phyloP scores from a whole-genome alignment of 2,888 invertebrate genomes.

The Nowickia ferox region DNA sequence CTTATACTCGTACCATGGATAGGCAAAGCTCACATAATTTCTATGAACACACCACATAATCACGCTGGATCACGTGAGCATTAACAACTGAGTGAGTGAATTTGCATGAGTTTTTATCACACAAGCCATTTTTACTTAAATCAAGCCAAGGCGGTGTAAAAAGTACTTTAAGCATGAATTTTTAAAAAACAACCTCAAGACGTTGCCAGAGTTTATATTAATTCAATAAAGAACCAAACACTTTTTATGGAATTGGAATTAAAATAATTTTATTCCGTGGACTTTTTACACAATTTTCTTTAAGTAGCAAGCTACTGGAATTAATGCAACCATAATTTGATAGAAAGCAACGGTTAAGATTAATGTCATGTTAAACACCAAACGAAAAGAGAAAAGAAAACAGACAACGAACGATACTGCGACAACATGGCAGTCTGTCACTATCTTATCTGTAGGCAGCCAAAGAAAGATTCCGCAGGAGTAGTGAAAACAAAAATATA shows the following conservation, averaged over 20 bases:
- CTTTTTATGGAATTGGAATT: slow-evolving; percentile 23
- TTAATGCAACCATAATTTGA: slow-evolving; percentile 58
- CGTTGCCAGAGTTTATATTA: background rate
- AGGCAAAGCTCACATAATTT: too few relatives aligned
- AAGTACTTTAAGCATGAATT: background rate
- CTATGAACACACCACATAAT: too few relatives aligned
- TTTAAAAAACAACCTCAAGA: background rate
- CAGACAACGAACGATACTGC: slow-evolving; percentile 22
- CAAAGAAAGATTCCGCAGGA: slow-evolving; percentile 10
- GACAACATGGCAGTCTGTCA: slow-evolving; percentile 57
- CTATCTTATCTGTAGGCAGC: slow-evolving; percentile 48
- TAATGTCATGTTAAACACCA: slow-evolving; percentile 55
- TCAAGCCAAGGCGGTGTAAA: background rate
- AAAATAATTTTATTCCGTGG: background rate
- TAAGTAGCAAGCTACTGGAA: background rate
- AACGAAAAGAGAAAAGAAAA: background rate
- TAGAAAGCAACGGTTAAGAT: slow-evolving; percentile 49
- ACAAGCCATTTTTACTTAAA: too few relatives aligned
- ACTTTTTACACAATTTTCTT: background rate
- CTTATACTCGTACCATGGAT: too few relatives aligned
- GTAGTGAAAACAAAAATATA: background rate
- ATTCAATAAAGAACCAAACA: background rate
- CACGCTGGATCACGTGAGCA: too few relatives aligned
- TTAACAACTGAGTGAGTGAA: too few relatives aligned
- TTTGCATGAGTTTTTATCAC: too few relatives aligned